phyloP scores from a whole-genome alignment of 2,797 vertebrate genomes.

The Spinibarbus caldwelli region DNA sequence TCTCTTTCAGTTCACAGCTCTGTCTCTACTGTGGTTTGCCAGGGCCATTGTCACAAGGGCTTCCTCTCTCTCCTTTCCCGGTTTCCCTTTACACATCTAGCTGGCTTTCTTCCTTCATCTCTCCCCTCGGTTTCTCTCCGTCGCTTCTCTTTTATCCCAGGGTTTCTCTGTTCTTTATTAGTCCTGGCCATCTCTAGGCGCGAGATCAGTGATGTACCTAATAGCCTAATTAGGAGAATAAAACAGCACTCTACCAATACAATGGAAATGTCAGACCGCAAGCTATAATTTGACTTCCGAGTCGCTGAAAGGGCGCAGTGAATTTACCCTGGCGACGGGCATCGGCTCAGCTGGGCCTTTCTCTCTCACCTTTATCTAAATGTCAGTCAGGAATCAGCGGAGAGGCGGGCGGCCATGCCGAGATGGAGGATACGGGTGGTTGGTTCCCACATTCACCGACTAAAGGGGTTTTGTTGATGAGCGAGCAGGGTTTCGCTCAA shows the following conservation, averaged over 20 bases:
- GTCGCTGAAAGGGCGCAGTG: slow-evolving; percentile 67
- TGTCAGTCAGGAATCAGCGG: slow-evolving; percentile 75
- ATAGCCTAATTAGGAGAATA: slow-evolving; percentile 79
- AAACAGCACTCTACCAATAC: slow-evolving; percentile 67
- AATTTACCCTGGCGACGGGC: slow-evolving; percentile 66
- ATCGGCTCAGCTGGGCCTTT: slow-evolving; percentile 59
- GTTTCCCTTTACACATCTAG: slow-evolving; percentile 19
- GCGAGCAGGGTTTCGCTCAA: background rate
- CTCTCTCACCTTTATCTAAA: slow-evolving; percentile 79
- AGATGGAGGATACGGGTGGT: slow-evolving; percentile 31
- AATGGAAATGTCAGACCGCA: slow-evolving; percentile 77
- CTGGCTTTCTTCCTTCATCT: slow-evolving; percentile 24
- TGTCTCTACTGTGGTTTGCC: slow-evolving; percentile 29
- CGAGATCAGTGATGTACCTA: slow-evolving; percentile 70
- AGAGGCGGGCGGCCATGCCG: background rate
- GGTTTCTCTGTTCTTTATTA: slow-evolving; percentile 60
- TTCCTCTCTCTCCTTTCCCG: background rate
- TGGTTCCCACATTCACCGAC: slow-evolving; percentile 38
- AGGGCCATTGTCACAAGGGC: background rate
- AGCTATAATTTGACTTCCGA: slow-evolving; percentile 77
- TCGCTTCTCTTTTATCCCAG: slow-evolving; percentile 32
- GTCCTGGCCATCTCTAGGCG: slow-evolving; percentile 50
- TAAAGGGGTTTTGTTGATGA: slow-evolving; percentile 51
- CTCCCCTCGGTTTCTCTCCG: slow-evolving; percentile 7
- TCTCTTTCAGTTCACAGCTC: slow-evolving; percentile 28